Evolutionary conservation across 2,797 vertebrate species (phyloP).

Genomic region (Hyperoplus immaculatus): DNA sequence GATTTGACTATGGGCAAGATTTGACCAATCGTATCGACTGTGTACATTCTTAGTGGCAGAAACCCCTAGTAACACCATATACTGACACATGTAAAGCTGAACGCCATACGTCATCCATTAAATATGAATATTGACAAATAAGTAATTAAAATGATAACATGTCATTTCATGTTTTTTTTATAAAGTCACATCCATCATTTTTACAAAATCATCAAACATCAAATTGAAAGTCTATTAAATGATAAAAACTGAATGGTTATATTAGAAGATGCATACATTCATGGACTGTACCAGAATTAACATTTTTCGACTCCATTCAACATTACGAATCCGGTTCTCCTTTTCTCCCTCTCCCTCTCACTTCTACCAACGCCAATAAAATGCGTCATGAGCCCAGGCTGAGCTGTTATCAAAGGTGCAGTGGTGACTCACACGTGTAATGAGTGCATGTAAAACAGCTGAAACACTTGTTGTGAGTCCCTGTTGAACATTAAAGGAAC

Average conservation of each 20-base stretch:
- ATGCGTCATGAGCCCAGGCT: conserved; percentile 1
- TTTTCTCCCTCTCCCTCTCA: not conserved
- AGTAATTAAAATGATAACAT: not conserved
- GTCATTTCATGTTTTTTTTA: conserved; percentile 1
- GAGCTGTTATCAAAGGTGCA: conserved; percentile 27
- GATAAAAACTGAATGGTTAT: not conserved
- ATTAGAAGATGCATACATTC: not conserved
- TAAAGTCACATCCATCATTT: conserved; percentile 4
- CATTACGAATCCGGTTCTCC: not conserved
- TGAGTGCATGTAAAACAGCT: conserved; percentile 20
- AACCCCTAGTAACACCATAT: no score
- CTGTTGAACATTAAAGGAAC: conserved; percentile 11
- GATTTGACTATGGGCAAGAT: no score
- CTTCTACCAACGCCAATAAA: conserved; percentile 20
- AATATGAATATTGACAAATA: not conserved
- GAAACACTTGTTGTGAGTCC: conserved; percentile 15
- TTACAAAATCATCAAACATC: not conserved
- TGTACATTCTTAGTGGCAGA: no score
- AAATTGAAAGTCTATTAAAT: not conserved
- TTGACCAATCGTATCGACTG: no score
- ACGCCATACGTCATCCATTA: not conserved
- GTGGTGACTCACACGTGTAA: conserved; percentile 47
- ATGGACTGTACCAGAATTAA: not conserved
- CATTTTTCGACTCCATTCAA: not conserved
- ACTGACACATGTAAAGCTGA: not conserved